Evolutionary conservation across 2,888 invertebrate species (phyloP), one percentile per base, ranked within the genome.

Genomic region (Oscheius sp.): DNA sequence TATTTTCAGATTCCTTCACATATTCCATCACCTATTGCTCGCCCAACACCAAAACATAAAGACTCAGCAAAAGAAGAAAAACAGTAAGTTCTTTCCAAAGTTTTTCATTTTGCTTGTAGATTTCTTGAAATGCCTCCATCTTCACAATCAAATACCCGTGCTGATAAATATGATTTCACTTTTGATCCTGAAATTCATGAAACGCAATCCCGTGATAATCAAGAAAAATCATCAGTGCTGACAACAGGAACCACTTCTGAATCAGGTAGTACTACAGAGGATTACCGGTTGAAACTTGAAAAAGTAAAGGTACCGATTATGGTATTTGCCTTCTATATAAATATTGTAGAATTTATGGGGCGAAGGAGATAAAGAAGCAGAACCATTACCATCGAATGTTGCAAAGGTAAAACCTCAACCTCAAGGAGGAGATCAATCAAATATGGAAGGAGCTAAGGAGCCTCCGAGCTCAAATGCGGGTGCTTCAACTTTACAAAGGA

Each of bases 21-120:
- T 28, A 74, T 79, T 20, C 79, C 79, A 28, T 77, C 80, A 22
- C 80, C 80, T 26, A 80, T 80, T 20, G 80, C 80, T 2, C 61
- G 80, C 22, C 80, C 80, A 28, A 79, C 72, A n/a, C 71, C 67
- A 2, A 67, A 67, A 33, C 12, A 50, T 38, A 44, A 54, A 4
- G 54, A 38, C 2, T 9, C 41, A 14, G 45, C 20, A 26, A 49
- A 70, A 45, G 61, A 70, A 4, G 67, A 67, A 2, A 32, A 20
- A 14, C 49, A 30, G 50, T 56, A 41, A 44, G 54, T 38, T n/a
- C n/a, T 17, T 56, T 24, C 4, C 8, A 30, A 20, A 24, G 26
- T 4, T 56, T 17, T 56, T 12, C 8, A 4, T n/a, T 2, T n/a
- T 32, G 2, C 22, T 66, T 66, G 30, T 47, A 66, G 65, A 38